Percentiles rank a stretch among this genome's conserved stretches.
Conservation (phyloP, 1,140 invertebrate genomes). For the Goniozus legneri region DNA sequence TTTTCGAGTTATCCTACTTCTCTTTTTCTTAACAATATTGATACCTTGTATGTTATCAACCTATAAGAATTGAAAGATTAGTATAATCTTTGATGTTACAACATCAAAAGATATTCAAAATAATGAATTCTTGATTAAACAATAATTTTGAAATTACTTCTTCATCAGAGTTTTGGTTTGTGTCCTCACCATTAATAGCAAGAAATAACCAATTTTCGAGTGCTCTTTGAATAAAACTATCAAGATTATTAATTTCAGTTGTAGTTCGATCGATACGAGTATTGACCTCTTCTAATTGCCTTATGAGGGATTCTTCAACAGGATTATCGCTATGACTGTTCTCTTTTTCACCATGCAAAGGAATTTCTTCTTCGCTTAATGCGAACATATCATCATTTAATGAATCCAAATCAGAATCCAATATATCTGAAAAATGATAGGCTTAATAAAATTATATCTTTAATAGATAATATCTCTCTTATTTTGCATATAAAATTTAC, state of each 20-base stretch:
- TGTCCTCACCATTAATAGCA: slow-evolving; percentile 17
- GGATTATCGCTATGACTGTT: slow-evolving; percentile 26
- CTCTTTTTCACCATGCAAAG: too few relatives aligned
- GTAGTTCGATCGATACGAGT: slow-evolving; percentile 24
- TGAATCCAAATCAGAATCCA: slow-evolving; percentile 16
- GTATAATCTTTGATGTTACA: slow-evolving; percentile 7
- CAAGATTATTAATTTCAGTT: slow-evolving; percentile 23
- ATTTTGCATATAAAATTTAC: too few relatives aligned
- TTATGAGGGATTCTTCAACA: slow-evolving; percentile 33
- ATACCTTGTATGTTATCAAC: slow-evolving; percentile 25
- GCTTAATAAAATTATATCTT: too few relatives aligned
- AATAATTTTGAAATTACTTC: slow-evolving; percentile 24
- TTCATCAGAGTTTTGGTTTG: slow-evolving; percentile 26
- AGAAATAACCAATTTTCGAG: slow-evolving; percentile 25
- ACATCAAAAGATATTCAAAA: slow-evolving; percentile 6
- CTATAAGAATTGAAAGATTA: slow-evolving; percentile 18
- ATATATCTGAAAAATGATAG: neutral
- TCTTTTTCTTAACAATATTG: slow-evolving; percentile 26
- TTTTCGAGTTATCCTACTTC: neutral
- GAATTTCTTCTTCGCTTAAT: slow-evolving; percentile 23
- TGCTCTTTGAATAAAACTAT: slow-evolving; percentile 14
- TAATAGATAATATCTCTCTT: too few relatives aligned
- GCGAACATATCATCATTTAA: slow-evolving; percentile 26
- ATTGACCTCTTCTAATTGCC: slow-evolving; percentile 23
- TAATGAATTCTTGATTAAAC: neutral